Conservation (phyloP, 2,888 invertebrate genomes). For the Rhagonycha fulva region DNA sequence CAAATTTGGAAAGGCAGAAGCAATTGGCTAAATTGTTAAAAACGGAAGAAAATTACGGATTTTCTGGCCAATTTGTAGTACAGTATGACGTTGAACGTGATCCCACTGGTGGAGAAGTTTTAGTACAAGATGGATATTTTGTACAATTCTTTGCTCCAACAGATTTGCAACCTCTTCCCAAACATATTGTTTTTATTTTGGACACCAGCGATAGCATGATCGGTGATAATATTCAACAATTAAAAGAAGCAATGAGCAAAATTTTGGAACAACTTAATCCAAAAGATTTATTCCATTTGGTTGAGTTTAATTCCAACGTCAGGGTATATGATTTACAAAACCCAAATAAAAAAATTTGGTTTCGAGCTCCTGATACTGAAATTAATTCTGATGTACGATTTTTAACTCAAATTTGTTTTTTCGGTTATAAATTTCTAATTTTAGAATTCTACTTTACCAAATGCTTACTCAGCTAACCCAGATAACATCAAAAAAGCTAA, state of each 20-base stretch:
- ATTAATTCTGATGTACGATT: too few species aligned
- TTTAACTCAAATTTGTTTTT: too few species aligned
- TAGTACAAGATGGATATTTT: constrained; percentile 73
- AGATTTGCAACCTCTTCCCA: constrained; percentile 62
- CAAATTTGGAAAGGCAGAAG: constrained; percentile 62
- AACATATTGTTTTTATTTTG: constrained; percentile 74
- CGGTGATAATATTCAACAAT: constrained; percentile 67
- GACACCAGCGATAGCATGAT: constrained; percentile 78
- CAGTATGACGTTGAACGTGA: constrained; percentile 70
- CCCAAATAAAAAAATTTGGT: constrained; percentile 48
- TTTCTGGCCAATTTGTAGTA: constrained; percentile 68
- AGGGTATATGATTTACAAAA: constrained; percentile 60
- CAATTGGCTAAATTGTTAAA: constrained; percentile 54
- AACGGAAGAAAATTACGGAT: constrained; percentile 53
- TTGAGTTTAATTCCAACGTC: constrained; percentile 63
- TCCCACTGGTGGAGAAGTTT: constrained; percentile 61
- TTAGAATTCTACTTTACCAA: constrained; percentile 50
- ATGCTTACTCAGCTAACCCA: constrained; percentile 59
- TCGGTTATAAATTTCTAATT: background rate
- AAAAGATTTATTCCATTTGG: constrained; percentile 69
- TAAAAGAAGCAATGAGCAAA: constrained; percentile 68
- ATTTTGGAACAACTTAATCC: constrained; percentile 65
- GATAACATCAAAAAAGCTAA: constrained; percentile 65
- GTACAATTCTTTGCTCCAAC: constrained; percentile 75
- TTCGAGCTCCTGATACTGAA: background rate